Evolutionary conservation across 2,113 vertebrate genomes (phyloP), one percentile per base, ranked within the genome.

Genomic region (Chinchilla lanigera): DNA sequence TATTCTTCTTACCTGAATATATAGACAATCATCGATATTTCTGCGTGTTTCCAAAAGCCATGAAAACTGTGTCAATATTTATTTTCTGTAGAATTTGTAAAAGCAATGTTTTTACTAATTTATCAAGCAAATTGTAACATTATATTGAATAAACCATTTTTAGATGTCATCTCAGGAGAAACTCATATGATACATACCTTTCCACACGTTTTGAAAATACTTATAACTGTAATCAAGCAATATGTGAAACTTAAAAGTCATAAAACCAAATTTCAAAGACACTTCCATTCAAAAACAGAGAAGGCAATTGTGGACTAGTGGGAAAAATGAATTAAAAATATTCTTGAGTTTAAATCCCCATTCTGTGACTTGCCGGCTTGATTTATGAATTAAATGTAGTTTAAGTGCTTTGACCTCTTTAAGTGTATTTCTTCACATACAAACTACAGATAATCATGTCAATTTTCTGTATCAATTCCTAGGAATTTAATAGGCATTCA

Each of bases 51-150:
- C 30, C 28, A 90, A 41, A 61, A 94, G 10, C 28, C 6, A 69
- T 86, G 47, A 2, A 93, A 96, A 91, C 69, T 94, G 3, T 75
- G 1, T 86, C 13, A 96, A 89, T 16, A 9, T 75, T 94, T 73
- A 33, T 90, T 94, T 95, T 95, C 56, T 47, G 69, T 44, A 89
- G 8, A 22, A 71, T 85, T 85, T 93, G 77, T 94, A 44, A 82
- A 96, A 96, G 81, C 4, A 78, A 41, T 93, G 24, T 35, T 60
- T 93, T 93, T 86, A 69, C 67, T 94, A 2, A 86, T 75, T 90
- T 54, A 69, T 77, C 41, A 80, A 84, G 11, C 92, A 87, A 90
- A 78, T 35, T 56, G 0, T 24, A 56, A 44, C 7, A 83, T 47
- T 20, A 20, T 77, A 69, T 85, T 96, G 16, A 86, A 44, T 90